Conservation (phyloP, 1,140 invertebrate species). For the Temnothorax curvispinosus region DNA sequence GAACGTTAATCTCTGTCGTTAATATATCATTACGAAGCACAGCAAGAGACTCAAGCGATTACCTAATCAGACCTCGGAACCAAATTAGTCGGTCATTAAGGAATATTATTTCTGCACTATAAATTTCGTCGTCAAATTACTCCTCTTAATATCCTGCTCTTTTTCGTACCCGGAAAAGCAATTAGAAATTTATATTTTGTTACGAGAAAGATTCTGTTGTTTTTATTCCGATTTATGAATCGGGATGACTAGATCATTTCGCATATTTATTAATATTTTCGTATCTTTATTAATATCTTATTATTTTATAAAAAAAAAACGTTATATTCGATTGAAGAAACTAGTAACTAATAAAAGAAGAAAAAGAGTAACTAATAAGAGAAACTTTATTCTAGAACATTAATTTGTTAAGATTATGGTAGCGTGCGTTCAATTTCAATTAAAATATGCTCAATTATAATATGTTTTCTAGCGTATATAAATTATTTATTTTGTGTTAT, state of each 20-base stretch:
- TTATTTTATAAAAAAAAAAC: neutral
- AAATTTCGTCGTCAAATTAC: neutral
- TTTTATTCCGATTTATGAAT: neutral
- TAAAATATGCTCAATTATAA: neutral
- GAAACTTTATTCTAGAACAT: neutral
- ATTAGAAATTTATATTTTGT: neutral
- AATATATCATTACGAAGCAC: neutral
- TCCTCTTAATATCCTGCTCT: neutral
- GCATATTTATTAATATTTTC: neutral
- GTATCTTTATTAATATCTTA: neutral
- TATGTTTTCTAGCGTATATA: neutral
- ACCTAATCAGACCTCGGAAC: neutral
- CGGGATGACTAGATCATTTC: neutral
- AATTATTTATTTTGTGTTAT: neutral
- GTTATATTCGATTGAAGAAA: neutral
- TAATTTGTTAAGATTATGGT: neutral
- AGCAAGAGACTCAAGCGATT: neutral
- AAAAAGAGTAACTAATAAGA: neutral
- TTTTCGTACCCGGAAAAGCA: neutral
- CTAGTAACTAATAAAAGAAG: neutral
- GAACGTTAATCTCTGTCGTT: neutral
- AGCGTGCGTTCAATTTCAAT: neutral
- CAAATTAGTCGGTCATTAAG: constrained; percentile 13
- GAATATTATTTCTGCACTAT: constrained; percentile 20
- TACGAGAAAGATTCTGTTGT: neutral